Percentiles rank a stretch among this genome's conserved stretches.
phyloP scores from a whole-genome alignment of 2,888 invertebrate genomes.

The Limnephilus marmoratus region DNA sequence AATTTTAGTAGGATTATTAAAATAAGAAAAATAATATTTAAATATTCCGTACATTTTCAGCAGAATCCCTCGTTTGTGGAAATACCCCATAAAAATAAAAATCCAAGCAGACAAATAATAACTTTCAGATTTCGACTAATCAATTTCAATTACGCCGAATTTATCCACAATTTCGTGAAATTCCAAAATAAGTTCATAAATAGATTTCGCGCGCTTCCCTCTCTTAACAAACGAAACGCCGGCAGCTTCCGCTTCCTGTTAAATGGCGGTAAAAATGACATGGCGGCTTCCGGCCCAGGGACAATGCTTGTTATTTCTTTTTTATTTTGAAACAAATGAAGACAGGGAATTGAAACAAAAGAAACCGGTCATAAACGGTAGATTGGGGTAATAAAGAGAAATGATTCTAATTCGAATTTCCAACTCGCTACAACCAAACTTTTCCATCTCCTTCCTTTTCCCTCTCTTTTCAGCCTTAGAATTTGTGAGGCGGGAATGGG shows the following conservation, averaged over 20 bases:
- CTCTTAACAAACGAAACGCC: conserved; percentile 50
- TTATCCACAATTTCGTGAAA: neutral
- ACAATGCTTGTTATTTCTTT: neutral
- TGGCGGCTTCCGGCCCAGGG: conserved; percentile 6
- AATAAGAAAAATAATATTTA: too few species aligned
- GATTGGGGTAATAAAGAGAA: neutral
- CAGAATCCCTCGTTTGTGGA: too few species aligned
- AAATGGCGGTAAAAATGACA: conserved; percentile 28
- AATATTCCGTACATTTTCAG: too few species aligned
- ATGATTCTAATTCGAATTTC: neutral
- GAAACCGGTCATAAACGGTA: neutral
- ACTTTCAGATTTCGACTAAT: neutral
- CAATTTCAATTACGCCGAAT: neutral
- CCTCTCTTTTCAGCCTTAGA: neutral
- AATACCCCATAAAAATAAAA: too few species aligned
- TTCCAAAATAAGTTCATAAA: conserved; percentile 4
- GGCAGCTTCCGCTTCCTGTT: conserved; percentile 49
- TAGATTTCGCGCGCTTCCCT: conserved; percentile 52
- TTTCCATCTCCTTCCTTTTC: neutral
- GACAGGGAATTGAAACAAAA: neutral
- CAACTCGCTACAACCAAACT: neutral
- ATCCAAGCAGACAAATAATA: neutral
- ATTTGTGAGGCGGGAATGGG: too few species aligned
- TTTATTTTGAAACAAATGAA: neutral
- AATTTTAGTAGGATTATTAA: too few species aligned